Conservation (phyloP, 1,140 invertebrate genomes). For the Scaptomyza graminum region DNA sequence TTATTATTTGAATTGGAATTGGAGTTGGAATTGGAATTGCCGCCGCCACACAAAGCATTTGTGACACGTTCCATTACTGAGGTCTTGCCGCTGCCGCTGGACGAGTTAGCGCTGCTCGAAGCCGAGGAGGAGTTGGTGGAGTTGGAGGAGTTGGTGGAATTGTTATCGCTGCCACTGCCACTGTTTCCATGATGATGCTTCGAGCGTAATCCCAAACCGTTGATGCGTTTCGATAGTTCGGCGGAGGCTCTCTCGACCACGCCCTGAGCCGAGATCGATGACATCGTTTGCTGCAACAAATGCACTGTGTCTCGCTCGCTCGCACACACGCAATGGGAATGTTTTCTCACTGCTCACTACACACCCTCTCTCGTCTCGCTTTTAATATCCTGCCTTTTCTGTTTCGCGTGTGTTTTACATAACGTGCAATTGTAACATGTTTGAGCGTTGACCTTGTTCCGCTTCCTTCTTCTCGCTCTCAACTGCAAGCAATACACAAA, state of each 20-base stretch:
- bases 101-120: slow-evolving; percentile 7
- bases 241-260: slow-evolving; percentile 94
- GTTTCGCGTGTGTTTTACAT: slow-evolving; percentile 17
- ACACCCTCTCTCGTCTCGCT: neutral
- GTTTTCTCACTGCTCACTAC: slow-evolving; percentile 8
- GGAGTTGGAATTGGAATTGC: slow-evolving; percentile 23
- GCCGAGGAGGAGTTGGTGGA: slow-evolving; percentile 10
- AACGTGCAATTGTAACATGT: slow-evolving; percentile 36
- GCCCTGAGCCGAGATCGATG: slow-evolving; percentile 83
- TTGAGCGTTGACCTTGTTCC: slow-evolving; percentile 42
- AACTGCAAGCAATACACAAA: slow-evolving; percentile 28
- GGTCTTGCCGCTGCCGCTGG: slow-evolving; percentile 83
- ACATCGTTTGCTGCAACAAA: slow-evolving; percentile 83
- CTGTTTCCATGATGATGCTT: slow-evolving; percentile 86
- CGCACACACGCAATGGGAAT: slow-evolving; percentile 1
- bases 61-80: slow-evolving; percentile 94
- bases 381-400: neutral
- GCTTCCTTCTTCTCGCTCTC: neutral
- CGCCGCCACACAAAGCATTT: slow-evolving; percentile 90
- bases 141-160: slow-evolving; percentile 36
- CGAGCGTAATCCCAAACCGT: slow-evolving; percentile 90
- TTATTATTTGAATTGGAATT: slow-evolving; percentile 34
- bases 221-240: slow-evolving; percentile 93
- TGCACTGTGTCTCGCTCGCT: slow-evolving; percentile 74
- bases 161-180: slow-evolving; percentile 63